phyloP scores from a whole-genome alignment of 2,888 invertebrate genomes.

The Tetragnatha montana region DNA sequence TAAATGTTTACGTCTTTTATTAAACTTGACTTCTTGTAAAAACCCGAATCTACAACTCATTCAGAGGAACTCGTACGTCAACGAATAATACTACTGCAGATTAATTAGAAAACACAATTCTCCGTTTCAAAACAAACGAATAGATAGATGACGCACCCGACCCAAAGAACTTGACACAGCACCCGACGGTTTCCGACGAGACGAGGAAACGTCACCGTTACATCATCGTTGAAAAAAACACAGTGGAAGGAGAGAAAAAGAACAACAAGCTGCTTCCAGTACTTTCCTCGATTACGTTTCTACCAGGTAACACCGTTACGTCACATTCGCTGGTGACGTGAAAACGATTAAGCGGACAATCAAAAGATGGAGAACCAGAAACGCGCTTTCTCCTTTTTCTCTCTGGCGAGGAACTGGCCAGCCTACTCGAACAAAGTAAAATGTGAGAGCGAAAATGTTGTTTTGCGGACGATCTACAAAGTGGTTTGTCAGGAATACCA shows the following conservation, averaged over 20 bases:
- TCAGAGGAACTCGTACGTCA: background rate
- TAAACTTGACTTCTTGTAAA: background rate
- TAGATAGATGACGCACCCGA: background rate
- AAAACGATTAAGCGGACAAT: conserved; percentile 29
- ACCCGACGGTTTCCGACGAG: background rate
- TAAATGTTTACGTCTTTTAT: no score
- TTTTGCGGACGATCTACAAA: no score
- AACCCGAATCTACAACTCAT: background rate
- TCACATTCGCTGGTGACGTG: conserved; percentile 16
- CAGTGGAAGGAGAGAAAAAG: background rate
- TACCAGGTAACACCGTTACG: conserved; percentile 53
- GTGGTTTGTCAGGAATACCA: conserved; percentile 17
- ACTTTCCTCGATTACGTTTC: conserved; percentile 32
- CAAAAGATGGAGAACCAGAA: conserved; percentile 21
- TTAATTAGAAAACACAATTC: background rate
- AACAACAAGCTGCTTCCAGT: conserved; percentile 2
- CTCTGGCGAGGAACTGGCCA: conserved; percentile 33
- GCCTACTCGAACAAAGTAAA: conserved; percentile 2
- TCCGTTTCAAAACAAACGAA: background rate
- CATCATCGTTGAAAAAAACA: background rate
- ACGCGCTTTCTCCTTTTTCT: conserved; percentile 22
- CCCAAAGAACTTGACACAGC: background rate
- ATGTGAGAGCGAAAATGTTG: conserved; percentile 1
- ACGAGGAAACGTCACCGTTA: background rate
- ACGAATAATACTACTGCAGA: background rate